Evolutionary conservation across 2,888 invertebrate genomes (phyloP).

Genomic region (Hipparchia semele): DNA sequence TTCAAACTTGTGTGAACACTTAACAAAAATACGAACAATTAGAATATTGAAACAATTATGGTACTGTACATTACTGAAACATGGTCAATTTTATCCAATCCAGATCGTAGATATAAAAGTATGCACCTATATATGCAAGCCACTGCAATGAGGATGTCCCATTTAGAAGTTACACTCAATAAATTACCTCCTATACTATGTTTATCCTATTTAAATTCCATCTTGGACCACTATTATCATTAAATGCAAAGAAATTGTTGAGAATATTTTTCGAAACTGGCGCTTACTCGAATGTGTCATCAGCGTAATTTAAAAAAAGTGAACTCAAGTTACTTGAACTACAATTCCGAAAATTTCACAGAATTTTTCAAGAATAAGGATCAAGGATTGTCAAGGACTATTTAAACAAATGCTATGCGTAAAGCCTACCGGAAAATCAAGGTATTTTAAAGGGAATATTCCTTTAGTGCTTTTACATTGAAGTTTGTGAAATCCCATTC

Average conservation of each 20-base stretch:
- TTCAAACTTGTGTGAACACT: too few relatives aligned
- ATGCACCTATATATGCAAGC: neutral
- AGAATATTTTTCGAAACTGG: neutral
- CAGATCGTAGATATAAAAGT: neutral
- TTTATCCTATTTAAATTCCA: conserved; percentile 18
- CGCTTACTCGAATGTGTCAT: neutral
- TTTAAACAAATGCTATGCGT: too few relatives aligned
- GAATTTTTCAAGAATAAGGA: too few relatives aligned
- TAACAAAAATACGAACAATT: too few relatives aligned
- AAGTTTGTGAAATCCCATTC: too few relatives aligned
- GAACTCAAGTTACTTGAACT: neutral
- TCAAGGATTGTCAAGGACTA: too few relatives aligned
- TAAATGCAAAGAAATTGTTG: neutral
- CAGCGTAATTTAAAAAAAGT: neutral
- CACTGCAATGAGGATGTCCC: conserved; percentile 13
- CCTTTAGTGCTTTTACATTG: too few relatives aligned
- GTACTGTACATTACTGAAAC: too few relatives aligned
- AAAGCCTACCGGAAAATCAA: too few relatives aligned
- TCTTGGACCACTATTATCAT: neutral
- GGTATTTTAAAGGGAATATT: too few relatives aligned
- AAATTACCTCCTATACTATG: conserved; percentile 14
- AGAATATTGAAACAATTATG: too few relatives aligned
- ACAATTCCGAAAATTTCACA: neutral
- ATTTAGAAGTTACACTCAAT: conserved; percentile 8
- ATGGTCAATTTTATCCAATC: too few relatives aligned